phyloP scores from a whole-genome alignment of 2,797 vertebrate species.

The Dicrostonyx torquatus region DNA sequence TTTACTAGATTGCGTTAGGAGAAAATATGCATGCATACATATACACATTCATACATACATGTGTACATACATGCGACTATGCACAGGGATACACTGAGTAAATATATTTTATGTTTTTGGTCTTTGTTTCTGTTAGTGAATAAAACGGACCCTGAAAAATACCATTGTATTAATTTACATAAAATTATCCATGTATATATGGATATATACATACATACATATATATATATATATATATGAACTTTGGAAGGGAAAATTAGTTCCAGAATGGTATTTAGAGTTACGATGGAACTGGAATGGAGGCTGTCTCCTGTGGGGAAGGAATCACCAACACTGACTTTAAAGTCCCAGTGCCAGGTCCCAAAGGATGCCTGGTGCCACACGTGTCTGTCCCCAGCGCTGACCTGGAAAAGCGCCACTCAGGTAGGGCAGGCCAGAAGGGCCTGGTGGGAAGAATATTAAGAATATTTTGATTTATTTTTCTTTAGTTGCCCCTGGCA shows the following conservation, averaged over 20 bases:
- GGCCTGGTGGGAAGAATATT: conserved; percentile 4
- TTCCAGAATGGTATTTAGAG: conserved; percentile 14
- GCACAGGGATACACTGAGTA: neutral
- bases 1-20: conserved; percentile 43
- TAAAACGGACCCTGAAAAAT: conserved; percentile 42
- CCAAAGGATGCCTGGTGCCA: neutral
- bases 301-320: neutral
- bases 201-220: neutral
- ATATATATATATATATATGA: too few relatives aligned
- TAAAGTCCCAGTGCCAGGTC: neutral
- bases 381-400: neutral
- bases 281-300: conserved; percentile 12
- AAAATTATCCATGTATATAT: neutral
- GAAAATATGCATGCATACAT: conserved; percentile 36
- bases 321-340: neutral
- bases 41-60: conserved; percentile 30
- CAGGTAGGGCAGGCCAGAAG: neutral
- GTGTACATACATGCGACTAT: neutral
- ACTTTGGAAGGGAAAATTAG: conserved; percentile 25
- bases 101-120: conserved; percentile 50
- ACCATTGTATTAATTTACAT: conserved; percentile 53
- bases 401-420: neutral
- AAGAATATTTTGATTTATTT: conserved; percentile 41
- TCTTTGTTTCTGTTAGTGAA: conserved; percentile 20
- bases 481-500: conserved; percentile 13